These are phyloP conservation scores for Hexactinellida sp. DNA, from an alignment of 37 sponge, comb jelly and placozoan genomes.

Conservation along the genomic window DNA sequence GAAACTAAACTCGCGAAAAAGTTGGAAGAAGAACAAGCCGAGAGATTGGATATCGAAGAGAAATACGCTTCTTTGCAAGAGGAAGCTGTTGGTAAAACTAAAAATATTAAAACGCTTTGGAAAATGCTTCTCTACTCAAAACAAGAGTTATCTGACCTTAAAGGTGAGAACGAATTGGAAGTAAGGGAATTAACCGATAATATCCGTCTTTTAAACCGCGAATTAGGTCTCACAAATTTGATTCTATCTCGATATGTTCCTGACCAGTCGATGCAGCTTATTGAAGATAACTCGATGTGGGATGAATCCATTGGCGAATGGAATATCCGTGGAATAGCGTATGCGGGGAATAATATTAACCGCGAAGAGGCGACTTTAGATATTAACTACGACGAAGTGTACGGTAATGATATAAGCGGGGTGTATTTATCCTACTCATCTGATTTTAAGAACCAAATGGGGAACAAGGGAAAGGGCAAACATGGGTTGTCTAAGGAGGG, in stretches of 20 bases:
- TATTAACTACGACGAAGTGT: background rate
- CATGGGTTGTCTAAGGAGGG: background rate
- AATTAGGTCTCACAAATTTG: background rate
- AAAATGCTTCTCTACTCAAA: slow-evolving; percentile 69
- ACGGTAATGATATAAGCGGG: background rate
- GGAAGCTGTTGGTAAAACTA: slow-evolving; percentile 74
- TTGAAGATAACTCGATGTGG: slow-evolving; percentile 60
- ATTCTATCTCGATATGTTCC: background rate
- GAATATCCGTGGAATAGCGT: slow-evolving; percentile 86
- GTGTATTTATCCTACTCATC: background rate
- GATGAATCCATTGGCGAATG: slow-evolving; percentile 92
- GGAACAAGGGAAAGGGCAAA: background rate
- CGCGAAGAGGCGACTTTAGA: slow-evolving; percentile 25
- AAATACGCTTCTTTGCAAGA: slow-evolving; percentile 84
- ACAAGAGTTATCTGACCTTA: slow-evolving; percentile 51
- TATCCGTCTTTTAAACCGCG: background rate
- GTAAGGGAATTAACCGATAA: background rate
- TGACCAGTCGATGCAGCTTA: slow-evolving; percentile 25
- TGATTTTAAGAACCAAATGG: background rate
- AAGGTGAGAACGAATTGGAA: background rate
- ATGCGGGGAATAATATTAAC: slow-evolving; percentile 92
- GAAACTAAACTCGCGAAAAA: slow-evolving; percentile 50
- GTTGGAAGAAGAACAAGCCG: slow-evolving; percentile 60
- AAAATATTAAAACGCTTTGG: slow-evolving; percentile 73
- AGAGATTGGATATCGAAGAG: slow-evolving; percentile 68